Evolutionary conservation across 2,113 vertebrate genomes (phyloP).

Genomic region (Brachionichthys hirsutus): DNA sequence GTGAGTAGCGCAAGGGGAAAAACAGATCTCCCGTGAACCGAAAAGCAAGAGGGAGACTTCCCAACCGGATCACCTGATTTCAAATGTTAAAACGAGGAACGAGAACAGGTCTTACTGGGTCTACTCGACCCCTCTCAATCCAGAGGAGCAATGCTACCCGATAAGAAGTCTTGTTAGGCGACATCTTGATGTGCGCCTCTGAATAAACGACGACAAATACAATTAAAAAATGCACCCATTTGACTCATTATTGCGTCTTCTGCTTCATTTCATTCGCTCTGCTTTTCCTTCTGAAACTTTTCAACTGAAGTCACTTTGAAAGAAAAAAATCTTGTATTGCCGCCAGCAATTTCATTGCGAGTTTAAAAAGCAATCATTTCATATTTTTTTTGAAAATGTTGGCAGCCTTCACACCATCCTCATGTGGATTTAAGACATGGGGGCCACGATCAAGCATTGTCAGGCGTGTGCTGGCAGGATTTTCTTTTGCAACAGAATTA

Average conservation of each 20-base stretch:
- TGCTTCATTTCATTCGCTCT: slow-evolving; percentile 35
- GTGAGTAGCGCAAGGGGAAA: too few relatives aligned
- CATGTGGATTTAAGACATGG: slow-evolving; percentile 21
- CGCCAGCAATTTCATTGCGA: slow-evolving; percentile 39
- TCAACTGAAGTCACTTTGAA: slow-evolving; percentile 38
- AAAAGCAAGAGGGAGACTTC: too few relatives aligned
- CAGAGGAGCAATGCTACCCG: too few relatives aligned
- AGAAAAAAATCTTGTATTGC: slow-evolving; percentile 21
- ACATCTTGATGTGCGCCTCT: slow-evolving; percentile 42
- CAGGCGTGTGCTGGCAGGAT: slow-evolving; percentile 6
- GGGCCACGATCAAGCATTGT: slow-evolving; percentile 31
- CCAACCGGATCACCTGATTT: too few relatives aligned
- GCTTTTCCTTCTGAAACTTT: slow-evolving; percentile 36
- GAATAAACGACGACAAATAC: slow-evolving; percentile 43
- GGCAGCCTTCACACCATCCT: slow-evolving; percentile 25
- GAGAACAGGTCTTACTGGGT: too few relatives aligned
- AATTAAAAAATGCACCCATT: slow-evolving; percentile 37
- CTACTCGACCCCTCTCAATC: too few relatives aligned
- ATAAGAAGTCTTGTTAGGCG: slow-evolving; percentile 23
- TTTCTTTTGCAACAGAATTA: slow-evolving; percentile 31
- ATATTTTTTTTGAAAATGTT: slow-evolving; percentile 26
- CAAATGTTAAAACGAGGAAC: too few relatives aligned
- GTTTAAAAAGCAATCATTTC: slow-evolving; percentile 46
- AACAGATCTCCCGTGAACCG: too few relatives aligned
- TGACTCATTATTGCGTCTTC: slow-evolving; percentile 32